These are phyloP conservation scores for Notiomystis cincta DNA, from an alignment of 2,113 vertebrate species.

Conservation along the genomic window DNA sequence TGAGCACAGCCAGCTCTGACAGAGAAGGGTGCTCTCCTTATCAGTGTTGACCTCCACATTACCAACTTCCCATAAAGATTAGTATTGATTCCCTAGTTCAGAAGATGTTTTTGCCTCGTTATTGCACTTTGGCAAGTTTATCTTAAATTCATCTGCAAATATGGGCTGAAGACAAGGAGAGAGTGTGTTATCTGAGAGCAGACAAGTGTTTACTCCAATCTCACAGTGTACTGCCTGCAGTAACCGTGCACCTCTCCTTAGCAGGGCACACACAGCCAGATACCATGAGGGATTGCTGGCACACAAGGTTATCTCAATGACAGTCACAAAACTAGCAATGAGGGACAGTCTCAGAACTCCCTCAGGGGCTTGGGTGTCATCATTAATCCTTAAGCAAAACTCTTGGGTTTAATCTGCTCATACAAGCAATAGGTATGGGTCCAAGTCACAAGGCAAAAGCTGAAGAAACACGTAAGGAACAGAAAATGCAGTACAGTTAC, in stretches of 20 bases:
- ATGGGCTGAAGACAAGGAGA: background rate
- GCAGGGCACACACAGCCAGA: background rate
- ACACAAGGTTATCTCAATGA: background rate
- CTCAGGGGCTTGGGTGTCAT: background rate
- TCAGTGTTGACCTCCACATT: fast-evolving
- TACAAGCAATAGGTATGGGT: background rate
- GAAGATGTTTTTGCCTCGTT: background rate
- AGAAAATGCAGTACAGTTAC: background rate
- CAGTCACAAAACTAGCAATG: background rate
- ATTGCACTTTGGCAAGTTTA: background rate
- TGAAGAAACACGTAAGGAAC: background rate
- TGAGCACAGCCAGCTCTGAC: background rate
- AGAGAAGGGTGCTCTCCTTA: background rate
- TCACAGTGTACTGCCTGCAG: background rate
- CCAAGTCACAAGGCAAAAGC: background rate
- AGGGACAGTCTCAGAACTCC: background rate
- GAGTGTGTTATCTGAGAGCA: background rate
- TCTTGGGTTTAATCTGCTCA: background rate
- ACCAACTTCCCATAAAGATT: background rate
- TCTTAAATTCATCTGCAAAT: background rate
- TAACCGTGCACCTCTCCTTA: background rate
- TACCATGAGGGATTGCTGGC: background rate
- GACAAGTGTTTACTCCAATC: background rate
- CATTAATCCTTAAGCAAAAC: background rate
- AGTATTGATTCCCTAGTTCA: background rate